Evolutionary conservation across 2,888 invertebrate genomes (phyloP).

Genomic region (Drosophila diplacantha): DNA sequence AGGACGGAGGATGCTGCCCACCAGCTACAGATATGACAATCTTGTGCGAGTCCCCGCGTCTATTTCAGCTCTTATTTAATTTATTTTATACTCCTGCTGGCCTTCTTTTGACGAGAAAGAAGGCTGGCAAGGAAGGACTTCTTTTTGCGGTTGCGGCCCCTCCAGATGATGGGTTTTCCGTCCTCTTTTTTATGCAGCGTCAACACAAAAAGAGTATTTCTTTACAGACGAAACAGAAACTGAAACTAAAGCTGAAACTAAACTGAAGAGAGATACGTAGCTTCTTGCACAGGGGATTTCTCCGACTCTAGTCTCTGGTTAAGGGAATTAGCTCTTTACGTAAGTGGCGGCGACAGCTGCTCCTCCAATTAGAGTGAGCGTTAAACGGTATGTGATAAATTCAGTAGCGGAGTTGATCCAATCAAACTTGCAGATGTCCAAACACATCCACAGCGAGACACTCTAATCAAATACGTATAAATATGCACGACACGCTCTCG

Average conservation of each 20-base stretch:
- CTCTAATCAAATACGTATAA: slow-evolving; percentile 58
- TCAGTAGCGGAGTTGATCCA: slow-evolving; percentile 23
- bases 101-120: slow-evolving; percentile 16
- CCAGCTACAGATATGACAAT: slow-evolving; percentile 2
- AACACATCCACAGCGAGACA: slow-evolving; percentile 9
- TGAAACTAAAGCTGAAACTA: neutral
- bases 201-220: slow-evolving; percentile 9
- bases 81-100: slow-evolving; percentile 12
- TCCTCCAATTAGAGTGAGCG: slow-evolving; percentile 29
- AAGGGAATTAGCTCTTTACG: neutral
- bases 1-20: neutral
- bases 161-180: slow-evolving; percentile 11
- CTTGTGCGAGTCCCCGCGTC: neutral
- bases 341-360: slow-evolving; percentile 11
- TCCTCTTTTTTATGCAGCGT: slow-evolving; percentile 35
- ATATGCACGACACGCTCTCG: slow-evolving; percentile 58
- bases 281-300: no score
- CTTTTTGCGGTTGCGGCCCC: neutral
- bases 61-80: slow-evolving; percentile 13
- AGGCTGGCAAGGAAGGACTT: neutral
- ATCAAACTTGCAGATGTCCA: slow-evolving; percentile 33
- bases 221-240: neutral
- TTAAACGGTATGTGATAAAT: slow-evolving; percentile 41
- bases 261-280: no score
- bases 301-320: no score